These are phyloP conservation scores for Microtus oregoni DNA, from an alignment of 2,113 vertebrate genomes.

Conservation along the genomic window DNA sequence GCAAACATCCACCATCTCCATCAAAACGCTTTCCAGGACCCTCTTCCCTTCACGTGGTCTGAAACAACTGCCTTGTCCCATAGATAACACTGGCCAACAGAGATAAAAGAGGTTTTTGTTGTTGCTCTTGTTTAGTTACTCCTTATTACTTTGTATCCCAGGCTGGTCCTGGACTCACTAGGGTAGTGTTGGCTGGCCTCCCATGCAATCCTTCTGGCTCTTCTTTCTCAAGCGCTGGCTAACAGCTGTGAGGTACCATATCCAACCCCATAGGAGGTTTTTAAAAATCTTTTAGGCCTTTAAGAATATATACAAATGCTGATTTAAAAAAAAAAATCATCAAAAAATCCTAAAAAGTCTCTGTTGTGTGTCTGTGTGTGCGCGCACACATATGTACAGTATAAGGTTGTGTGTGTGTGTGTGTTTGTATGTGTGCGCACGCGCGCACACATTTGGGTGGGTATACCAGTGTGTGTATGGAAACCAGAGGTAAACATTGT, in stretches of 20 bases:
- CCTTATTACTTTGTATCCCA: neutral
- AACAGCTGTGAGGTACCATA: neutral
- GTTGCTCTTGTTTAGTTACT: neutral
- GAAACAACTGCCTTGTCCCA: neutral
- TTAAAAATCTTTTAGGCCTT: neutral
- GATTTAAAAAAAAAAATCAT: neutral
- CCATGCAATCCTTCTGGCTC: neutral
- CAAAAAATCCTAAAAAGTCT: neutral
- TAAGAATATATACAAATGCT: slow-evolving; percentile 20
- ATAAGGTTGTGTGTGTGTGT: neutral
- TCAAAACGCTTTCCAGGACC: neutral
- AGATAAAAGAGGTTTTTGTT: neutral
- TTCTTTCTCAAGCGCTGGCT: neutral
- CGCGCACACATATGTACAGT: neutral
- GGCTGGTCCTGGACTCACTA: neutral
- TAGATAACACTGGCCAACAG: neutral
- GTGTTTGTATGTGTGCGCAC: neutral
- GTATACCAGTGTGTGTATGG: too few species aligned
- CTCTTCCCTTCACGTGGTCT: neutral
- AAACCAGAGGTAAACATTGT: neutral
- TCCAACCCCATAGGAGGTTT: neutral
- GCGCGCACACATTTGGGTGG: neutral
- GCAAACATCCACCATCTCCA: neutral
- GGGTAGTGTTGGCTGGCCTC: neutral
- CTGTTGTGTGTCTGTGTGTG: neutral